These are phyloP conservation scores for Phortica magna DNA, from an alignment of 2,888 invertebrate genomes.

Conservation along the genomic window DNA sequence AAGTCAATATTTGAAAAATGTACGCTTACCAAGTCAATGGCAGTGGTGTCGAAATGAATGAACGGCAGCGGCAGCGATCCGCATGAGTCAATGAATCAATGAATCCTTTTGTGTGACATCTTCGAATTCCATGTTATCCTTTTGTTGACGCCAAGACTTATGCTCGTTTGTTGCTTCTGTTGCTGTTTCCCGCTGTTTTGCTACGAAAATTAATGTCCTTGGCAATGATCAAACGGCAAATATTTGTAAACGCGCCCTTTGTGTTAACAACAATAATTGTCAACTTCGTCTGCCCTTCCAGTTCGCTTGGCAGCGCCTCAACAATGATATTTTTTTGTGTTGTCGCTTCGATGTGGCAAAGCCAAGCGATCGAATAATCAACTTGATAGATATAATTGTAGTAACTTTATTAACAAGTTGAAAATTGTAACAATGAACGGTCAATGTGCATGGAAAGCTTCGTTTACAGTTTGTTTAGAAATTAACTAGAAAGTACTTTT, in stretches of 20 bases:
- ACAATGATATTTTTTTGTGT: background rate
- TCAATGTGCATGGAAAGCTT: too few species aligned
- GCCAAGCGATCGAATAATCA: too few species aligned
- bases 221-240: slow-evolving; percentile 52
- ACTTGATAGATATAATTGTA: too few species aligned
- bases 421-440: too few species aligned
- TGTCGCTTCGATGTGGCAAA: too few species aligned
- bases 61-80: slow-evolving; percentile 8
- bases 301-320: background rate
- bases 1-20: slow-evolving; percentile 68
- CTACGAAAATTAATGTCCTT: slow-evolving; percentile 55
- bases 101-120: slow-evolving; percentile 23
- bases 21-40: slow-evolving; percentile 31
- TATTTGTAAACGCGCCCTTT: slow-evolving; percentile 72
- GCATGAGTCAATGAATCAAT: slow-evolving; percentile 8
- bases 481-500: too few species aligned
- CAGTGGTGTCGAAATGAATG: slow-evolving; percentile 55
- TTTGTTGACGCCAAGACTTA: slow-evolving; percentile 69
- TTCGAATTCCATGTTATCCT: slow-evolving; percentile 69
- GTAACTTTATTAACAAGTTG: too few species aligned
- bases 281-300: background rate
- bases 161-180: slow-evolving; percentile 47
- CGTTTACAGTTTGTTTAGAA: too few species aligned
- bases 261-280: slow-evolving; percentile 29
- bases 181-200: background rate